These are phyloP conservation scores for Amorpha juglandis DNA, from an alignment of 2,888 invertebrate species.

Conservation along the genomic window DNA sequence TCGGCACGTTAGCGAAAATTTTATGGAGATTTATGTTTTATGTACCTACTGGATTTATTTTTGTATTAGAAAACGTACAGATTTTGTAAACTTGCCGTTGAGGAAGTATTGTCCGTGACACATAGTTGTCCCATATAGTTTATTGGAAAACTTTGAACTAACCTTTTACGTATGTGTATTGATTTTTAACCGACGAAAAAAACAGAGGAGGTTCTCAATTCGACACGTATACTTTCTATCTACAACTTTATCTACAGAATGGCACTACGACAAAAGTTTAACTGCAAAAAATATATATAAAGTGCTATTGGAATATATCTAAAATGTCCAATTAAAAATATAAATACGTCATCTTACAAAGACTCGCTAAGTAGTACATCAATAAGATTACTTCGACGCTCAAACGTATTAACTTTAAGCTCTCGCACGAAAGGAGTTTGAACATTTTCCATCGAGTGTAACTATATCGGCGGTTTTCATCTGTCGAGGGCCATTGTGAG, in stretches of 20 bases:
- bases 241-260: too few relatives aligned
- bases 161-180: too few relatives aligned
- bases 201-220: too few relatives aligned
- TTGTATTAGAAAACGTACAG: not conserved
- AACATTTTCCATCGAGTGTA: constrained; percentile 38
- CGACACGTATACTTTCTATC: too few relatives aligned
- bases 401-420: constrained; percentile 26
- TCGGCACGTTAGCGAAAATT: not conserved
- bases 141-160: too few relatives aligned
- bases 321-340: not conserved
- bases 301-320: too few relatives aligned
- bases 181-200: too few relatives aligned
- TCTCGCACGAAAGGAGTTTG: constrained; percentile 28
- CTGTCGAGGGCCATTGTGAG: constrained; percentile 49
- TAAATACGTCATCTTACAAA: not conserved
- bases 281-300: too few relatives aligned
- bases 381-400: not conserved
- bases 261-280: too few relatives aligned
- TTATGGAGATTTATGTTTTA: not conserved
- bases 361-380: not conserved
- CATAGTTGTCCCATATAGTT: too few relatives aligned
- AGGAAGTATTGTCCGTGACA: too few relatives aligned
- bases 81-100: too few relatives aligned
- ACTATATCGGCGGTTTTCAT: constrained; percentile 47
- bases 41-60: not conserved